Evolutionary conservation across 2,888 invertebrate genomes (phyloP).

Genomic region (Orthosia gracilis): DNA sequence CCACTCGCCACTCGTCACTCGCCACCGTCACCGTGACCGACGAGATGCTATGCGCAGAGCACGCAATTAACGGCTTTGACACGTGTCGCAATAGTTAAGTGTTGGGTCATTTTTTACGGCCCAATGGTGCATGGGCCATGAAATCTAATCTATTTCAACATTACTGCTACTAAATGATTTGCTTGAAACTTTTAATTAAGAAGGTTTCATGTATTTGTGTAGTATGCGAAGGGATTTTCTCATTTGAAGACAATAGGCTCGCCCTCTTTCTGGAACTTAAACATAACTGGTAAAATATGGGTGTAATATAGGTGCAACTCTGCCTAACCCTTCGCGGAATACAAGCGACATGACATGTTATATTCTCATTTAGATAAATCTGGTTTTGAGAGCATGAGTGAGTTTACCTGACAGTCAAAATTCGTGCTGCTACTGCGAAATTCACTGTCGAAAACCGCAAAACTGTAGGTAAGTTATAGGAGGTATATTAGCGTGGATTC

Average conservation of each 20-base stretch:
- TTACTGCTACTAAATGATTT: not conserved
- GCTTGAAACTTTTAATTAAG: not conserved
- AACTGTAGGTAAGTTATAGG: not conserved
- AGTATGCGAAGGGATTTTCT: too few species aligned
- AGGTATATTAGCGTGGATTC: slow-evolving; percentile 8
- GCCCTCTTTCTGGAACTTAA: too few species aligned
- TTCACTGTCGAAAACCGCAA: not conserved
- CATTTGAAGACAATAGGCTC: too few species aligned
- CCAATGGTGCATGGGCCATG: slow-evolving; percentile 15
- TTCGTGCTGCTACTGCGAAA: not conserved
- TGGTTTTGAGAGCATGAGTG: not conserved
- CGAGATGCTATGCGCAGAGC: slow-evolving; percentile 40
- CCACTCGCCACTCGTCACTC: not conserved
- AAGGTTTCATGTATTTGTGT: not conserved
- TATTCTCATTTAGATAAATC: too few species aligned
- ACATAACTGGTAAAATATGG: too few species aligned
- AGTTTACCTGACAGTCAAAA: not conserved
- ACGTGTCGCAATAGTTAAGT: slow-evolving; percentile 32
- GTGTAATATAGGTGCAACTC: too few species aligned
- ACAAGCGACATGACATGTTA: too few species aligned
- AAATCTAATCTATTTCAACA: slow-evolving; percentile 28
- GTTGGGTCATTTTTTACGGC: slow-evolving; percentile 35
- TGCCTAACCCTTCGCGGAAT: too few species aligned
- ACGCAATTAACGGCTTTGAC: slow-evolving; percentile 42
- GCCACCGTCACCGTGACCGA: slow-evolving; percentile 45